Evolutionary conservation across 2,888 invertebrate species (phyloP), one percentile per base, ranked within the genome.

Genomic region (Tetragonisca angustula): DNA sequence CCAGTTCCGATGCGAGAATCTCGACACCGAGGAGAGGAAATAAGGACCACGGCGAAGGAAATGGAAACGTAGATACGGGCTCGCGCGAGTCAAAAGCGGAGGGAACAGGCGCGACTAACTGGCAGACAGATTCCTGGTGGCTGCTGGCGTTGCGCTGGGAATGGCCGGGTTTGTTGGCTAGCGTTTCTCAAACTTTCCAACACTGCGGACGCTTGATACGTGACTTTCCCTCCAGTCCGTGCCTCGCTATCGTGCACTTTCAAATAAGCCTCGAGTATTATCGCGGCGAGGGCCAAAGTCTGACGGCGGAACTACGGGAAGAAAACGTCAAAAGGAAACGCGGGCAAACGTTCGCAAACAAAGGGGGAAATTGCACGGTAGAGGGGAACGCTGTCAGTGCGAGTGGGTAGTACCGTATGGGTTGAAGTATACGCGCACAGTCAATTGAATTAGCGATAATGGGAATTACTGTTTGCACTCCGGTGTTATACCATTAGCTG

Each of bases 181-280:
- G 50, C 76, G 68, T 76, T 65, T 24, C 80, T 52, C 65, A 49
- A 81, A 81, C 80, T 81, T 70, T 43, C 19, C 61, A 2, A 54
- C 64, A 21, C 56, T 52, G 36, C n/a, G 32, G 36, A 56, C 65
- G 70, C 56, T 71, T 52, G 78, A 77, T 65, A 77, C 80, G 80
- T 71, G 80, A 81, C 77, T 81, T 71, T 71, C 43, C n/a, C 59
- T 49, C 52, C 59, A 52, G 59, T 77, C 17, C 43, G 43, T 0
- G 1, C 13, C 19, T 24, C 50, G 36, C 43, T 24, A 32, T 56
- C 19, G n/a, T 21, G 17, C 27, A 2, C 59, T 52, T 27, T 59
- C 65, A n/a, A 64, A 64, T 52, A 49, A 56, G 54, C 49, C 3
- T 17, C 5, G n/a, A 27, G 75, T 27, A 78, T 73, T 49, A 27